Base-by-base conservation (phyloP, 2,113 vertebrate genomes). In the Oryzias celebensis region DNA sequence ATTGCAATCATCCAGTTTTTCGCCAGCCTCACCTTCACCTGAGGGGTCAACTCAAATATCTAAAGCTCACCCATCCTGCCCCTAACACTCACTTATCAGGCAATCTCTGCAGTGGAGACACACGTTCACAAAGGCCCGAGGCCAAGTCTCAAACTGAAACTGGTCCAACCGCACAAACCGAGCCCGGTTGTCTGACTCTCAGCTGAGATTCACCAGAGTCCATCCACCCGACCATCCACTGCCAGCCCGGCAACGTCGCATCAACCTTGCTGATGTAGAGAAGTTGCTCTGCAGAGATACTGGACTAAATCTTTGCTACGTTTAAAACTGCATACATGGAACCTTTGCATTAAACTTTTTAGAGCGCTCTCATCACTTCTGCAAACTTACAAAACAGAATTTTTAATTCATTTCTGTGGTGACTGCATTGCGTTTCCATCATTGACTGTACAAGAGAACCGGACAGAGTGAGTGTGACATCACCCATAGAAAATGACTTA, bases 161-260 rank as follows among this genome's bases (percentile, higher is more conserved):
- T 59, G 58, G 31, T 63, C 41, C 47, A 10, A 52, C 20, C 55
- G 13, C 47, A 66, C 54, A 68, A 75, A 61, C 59, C 41, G 43
- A 49, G 65, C 58, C 61, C 55, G 53, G 46, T 69, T 58, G 70
- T 84, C 76, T 67, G 69, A 81, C 71, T 71, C 60, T 79, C 72
- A 6, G 56, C 58, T 63, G 68, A 77, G 62, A 78, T 61, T 42
- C 53, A 66, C 76, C 54, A 47, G 68, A 83, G 50, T 45, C 18
- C 50, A 75, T 79, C 68, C 62, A 65, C 67, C 73, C 75, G 75
- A 44, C 63, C 70, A 69, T 48, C 24, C 58, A 22, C 18, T 58
- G 71, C 68, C 82, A 73, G 26, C 26, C 26, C 4, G 7, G 26
- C 51, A 47, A 24, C 16, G 22, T n/a, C 42, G 52, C 7, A 18